Conservation (phyloP, 2,113 vertebrate species). For the Callithrix jacchus region DNA sequence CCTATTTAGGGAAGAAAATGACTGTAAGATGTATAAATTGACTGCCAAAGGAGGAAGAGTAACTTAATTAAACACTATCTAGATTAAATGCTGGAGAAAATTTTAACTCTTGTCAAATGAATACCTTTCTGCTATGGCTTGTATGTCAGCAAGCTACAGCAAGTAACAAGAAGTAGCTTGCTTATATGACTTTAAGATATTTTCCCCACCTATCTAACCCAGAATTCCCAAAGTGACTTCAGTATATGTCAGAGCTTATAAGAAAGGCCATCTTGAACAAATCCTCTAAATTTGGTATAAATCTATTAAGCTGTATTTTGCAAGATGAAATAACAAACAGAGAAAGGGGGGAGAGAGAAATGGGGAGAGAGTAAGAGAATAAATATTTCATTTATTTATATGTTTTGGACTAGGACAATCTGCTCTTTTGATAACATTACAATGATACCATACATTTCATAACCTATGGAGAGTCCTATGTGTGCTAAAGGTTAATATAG, state of each 20-base stretch:
- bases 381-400: neutral
- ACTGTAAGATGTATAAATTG: neutral
- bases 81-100: neutral
- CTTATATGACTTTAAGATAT: neutral
- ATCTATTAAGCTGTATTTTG: neutral
- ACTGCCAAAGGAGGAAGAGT: neutral
- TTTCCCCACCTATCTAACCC: neutral
- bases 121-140: neutral
- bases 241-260: neutral
- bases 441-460: neutral
- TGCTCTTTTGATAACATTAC: neutral
- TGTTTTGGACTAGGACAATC: neutral
- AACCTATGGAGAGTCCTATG: neutral
- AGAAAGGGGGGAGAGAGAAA: neutral
- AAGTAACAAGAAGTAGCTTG: neutral
- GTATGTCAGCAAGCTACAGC: neutral
- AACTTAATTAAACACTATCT: neutral
- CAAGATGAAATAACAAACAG: neutral
- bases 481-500: neutral
- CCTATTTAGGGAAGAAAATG: conserved; percentile 38
- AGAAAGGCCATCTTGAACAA: neutral
- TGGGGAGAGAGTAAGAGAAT: neutral
- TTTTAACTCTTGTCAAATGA: neutral
- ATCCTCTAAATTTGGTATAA: neutral
- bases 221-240: neutral